These are phyloP conservation scores for Ceratina japonica DNA, from an alignment of 1,140 invertebrate species.

Conservation along the genomic window DNA sequence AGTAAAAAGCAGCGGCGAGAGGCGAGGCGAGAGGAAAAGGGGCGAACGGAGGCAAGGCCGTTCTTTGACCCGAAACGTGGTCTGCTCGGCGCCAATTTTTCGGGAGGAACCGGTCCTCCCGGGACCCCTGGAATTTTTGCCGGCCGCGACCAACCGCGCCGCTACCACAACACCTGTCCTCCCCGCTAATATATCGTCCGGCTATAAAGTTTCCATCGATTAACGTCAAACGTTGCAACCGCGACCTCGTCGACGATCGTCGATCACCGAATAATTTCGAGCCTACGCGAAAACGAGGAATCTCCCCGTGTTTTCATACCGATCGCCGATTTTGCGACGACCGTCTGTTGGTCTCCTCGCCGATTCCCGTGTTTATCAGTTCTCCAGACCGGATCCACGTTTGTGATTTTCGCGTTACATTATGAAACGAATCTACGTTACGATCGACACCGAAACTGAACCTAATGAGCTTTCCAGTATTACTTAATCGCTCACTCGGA, in stretches of 20 bases:
- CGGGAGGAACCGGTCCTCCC: conserved; percentile 70
- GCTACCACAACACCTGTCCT: conserved; percentile 45
- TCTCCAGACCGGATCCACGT: too few relatives aligned
- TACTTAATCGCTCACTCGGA: conserved; percentile 9
- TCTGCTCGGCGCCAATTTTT: conserved; percentile 75
- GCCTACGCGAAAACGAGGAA: conserved; percentile 1
- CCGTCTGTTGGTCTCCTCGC: too few relatives aligned
- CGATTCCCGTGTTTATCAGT: too few relatives aligned
- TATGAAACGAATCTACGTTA: too few relatives aligned
- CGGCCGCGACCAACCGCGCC: conserved; percentile 5
- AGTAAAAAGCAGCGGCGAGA: background rate
- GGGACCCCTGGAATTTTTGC: conserved; percentile 64
- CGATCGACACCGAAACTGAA: too few relatives aligned
- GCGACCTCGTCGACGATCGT: conserved; percentile 26
- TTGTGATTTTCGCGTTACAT: too few relatives aligned
- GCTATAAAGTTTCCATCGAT: conserved; percentile 43
- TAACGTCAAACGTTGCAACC: conserved; percentile 46
- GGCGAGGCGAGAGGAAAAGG: conserved; percentile 26
- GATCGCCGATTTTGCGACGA: too few relatives aligned
- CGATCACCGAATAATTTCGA: conserved; percentile 31
- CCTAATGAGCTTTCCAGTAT: conserved; percentile 23
- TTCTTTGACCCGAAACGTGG: conserved; percentile 76
- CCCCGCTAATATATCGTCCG: conserved; percentile 38
- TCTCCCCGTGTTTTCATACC: too few relatives aligned
- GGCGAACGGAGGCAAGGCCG: conserved; percentile 75